These are phyloP conservation scores for Anguilla megastoma DNA, from an alignment of 2,797 vertebrate species.

Conservation along the genomic window DNA sequence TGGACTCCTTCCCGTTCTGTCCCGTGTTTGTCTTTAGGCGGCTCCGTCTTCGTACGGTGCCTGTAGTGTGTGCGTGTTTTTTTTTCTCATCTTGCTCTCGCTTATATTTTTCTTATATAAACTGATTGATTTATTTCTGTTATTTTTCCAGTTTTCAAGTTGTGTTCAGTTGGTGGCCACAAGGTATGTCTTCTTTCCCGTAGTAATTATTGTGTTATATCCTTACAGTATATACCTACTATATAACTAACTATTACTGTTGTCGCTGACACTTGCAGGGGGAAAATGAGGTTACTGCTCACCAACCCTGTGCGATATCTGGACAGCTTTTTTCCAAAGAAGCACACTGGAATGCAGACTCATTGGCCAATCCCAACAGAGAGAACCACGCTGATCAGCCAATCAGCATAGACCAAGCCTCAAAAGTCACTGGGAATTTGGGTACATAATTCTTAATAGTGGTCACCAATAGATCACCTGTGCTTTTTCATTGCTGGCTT, in stretches of 20 bases:
- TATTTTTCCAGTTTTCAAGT: conserved; percentile 41
- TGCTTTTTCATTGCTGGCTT: not conserved
- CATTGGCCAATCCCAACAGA: conserved; percentile 27
- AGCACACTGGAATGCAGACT: conserved; percentile 22
- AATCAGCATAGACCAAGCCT: conserved; percentile 33
- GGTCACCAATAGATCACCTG: not conserved
- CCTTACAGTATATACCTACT: not conserved
- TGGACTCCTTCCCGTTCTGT: not conserved
- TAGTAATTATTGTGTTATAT: not conserved
- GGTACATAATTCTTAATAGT: conserved; percentile 36
- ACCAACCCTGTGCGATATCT: not conserved
- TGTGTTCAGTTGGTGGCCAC: conserved; percentile 39
- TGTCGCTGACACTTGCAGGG: conserved; percentile 29
- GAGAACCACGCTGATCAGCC: conserved; percentile 30
- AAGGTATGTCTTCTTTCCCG: conserved; percentile 38
- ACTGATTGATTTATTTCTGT: not conserved
- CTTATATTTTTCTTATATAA: not conserved
- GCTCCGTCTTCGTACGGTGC: not conserved
- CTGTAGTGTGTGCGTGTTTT: not conserved
- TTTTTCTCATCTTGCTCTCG: not conserved
- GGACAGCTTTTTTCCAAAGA: conserved; percentile 17
- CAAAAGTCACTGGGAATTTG: conserved; percentile 40
- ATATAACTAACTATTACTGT: not conserved
- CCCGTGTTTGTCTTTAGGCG: not conserved
- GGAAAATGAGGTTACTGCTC: conserved; percentile 19